phyloP scores from a whole-genome alignment of 2,797 vertebrate genomes.

The Hippopotamyrus pictus region DNA sequence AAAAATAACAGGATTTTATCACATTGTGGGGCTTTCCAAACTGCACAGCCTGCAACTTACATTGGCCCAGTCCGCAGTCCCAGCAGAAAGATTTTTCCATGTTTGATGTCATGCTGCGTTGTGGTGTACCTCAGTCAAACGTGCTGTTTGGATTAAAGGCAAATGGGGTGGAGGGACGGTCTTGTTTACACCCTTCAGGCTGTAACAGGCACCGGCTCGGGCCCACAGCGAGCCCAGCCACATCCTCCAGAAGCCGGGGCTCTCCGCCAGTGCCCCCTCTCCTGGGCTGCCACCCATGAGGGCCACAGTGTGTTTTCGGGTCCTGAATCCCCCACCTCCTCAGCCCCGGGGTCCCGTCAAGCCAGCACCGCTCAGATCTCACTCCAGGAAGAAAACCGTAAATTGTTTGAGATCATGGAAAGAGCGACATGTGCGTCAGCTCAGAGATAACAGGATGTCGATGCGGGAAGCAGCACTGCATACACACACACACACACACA shows the following conservation, averaged over 20 bases:
- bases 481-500: background rate
- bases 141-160: background rate
- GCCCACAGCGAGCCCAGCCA: background rate
- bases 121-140: background rate
- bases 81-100: background rate
- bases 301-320: background rate
- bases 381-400: conserved; percentile 22
- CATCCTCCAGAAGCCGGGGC: background rate
- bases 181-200: background rate
- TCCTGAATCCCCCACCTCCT: background rate
- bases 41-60: background rate
- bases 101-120: background rate
- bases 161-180: background rate
- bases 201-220: background rate
- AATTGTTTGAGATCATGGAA: conserved; percentile 25
- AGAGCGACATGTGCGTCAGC: background rate
- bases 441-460: conserved; percentile 6
- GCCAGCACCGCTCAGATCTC: conserved; percentile 13
- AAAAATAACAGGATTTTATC: background rate
- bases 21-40: background rate
- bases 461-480: background rate
- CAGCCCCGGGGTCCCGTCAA: background rate
- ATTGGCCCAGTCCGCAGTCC: background rate
- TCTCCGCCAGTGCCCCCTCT: background rate
- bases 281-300: background rate